phyloP scores from a whole-genome alignment of 1,140 invertebrate species.

The Drosophila novamexicana region DNA sequence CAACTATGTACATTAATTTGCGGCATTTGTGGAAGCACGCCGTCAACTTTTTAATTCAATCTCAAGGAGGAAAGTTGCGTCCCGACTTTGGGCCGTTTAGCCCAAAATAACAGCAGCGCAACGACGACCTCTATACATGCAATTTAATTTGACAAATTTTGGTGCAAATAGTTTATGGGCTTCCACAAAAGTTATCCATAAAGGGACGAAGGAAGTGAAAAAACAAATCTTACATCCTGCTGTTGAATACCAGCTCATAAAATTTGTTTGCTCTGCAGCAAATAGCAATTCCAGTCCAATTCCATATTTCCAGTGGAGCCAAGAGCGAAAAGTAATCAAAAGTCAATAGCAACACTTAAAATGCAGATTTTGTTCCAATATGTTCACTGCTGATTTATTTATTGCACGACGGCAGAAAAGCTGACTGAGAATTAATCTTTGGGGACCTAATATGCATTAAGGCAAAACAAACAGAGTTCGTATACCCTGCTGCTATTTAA shows the following conservation, averaged over 20 bases:
- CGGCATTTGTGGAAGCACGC: constrained; percentile 45
- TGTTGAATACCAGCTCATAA: constrained; percentile 61
- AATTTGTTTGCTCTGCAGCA: constrained; percentile 48
- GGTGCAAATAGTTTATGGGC: constrained; percentile 69
- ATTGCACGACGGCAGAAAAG: constrained; percentile 42
- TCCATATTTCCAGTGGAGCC: constrained; percentile 13
- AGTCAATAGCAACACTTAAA: constrained; percentile 77
- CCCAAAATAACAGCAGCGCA: constrained; percentile 30
- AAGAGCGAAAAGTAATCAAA: constrained; percentile 63
- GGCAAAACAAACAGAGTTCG: background rate
- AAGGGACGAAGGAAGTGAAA: constrained; percentile 25
- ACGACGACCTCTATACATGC: constrained; percentile 61
- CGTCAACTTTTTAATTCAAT: constrained; percentile 79
- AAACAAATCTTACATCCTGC: constrained; percentile 5
- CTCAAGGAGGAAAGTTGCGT: constrained; percentile 50
- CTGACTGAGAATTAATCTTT: constrained; percentile 5
- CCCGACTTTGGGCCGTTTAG: constrained; percentile 34
- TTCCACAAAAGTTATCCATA: constrained; percentile 30
- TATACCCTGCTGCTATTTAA: background rate
- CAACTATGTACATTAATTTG: constrained; percentile 77
- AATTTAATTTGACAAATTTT: constrained; percentile 80
- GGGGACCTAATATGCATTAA: constrained; percentile 8
- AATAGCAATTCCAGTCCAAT: constrained; percentile 6
- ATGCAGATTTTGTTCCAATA: constrained; percentile 65
- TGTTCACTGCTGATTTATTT: constrained; percentile 72